Base-by-base conservation (phyloP, 2,797 vertebrate genomes). In the Syndactyla subalaris region DNA sequence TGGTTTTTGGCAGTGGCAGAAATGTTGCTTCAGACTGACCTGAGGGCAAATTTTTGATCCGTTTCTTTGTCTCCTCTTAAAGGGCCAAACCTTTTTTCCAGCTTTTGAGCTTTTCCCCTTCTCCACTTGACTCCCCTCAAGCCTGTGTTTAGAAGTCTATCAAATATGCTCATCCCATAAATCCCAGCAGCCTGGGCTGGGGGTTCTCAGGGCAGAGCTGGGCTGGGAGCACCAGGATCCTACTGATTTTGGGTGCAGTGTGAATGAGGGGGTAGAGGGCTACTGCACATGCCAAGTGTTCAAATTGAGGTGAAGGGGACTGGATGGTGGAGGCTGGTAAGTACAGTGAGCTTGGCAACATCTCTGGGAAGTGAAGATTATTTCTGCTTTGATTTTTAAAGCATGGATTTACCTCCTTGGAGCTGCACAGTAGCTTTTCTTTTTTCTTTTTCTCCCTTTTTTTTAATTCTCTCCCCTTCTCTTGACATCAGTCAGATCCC, bases 11-110 rank as follows among this genome's bases (percentile, higher is more conserved):
- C 88, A 5, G 65, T 29, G 20, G 41, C 8, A 2, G 68, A 48
- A 49, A 20, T 38, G 43, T 84, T 95, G 79, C 76, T 84, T 83
- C 89, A 95, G 72, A 55, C 66, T 91, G 85, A 91, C 89, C 89
- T 0, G 3, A 66, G 85, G 92, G 85, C 73, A n/a, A 24, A 61
- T 88, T 92, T 85, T 94, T 93, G 39, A 26, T 74, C 13, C 0
- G 1, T 36, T 80, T 3, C 63, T 92, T 95, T 88, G 82, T 89
- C 5, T 3, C 17, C 41, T 32, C 85, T 94, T 92, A 87, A 86
- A 95, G 89, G 86, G n/a, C 30, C 74, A 82, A 59, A 43, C 3
- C 20, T 30, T 18, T 61, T 43, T 19, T 51, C 22, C 41, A 12
- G 41, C 0, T 0, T 4, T 76, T 32, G 46, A 75, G 62, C 34